Conservation (phyloP, 1,140 invertebrate species). For the Nilaparvata lugens region DNA sequence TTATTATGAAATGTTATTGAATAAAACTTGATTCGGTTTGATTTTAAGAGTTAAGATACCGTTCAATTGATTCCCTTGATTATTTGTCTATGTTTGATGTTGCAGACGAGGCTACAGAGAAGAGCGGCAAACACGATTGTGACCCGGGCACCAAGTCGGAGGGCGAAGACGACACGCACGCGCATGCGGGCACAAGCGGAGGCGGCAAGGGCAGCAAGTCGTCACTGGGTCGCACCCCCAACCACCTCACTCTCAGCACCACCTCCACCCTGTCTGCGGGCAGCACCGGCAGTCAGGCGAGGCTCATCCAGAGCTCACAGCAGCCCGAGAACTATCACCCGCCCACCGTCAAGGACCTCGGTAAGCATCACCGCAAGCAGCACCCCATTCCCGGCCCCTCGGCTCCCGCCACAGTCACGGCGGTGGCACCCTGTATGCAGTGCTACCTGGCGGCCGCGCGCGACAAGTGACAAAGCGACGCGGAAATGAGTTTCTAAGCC, state of each 20-base stretch:
- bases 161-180: slow-evolving; percentile 65
- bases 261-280: slow-evolving; percentile 88
- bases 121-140: slow-evolving; percentile 38
- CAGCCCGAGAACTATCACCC: slow-evolving; percentile 83
- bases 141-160: slow-evolving; percentile 75
- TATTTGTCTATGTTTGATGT: not conserved
- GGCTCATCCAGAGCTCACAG: slow-evolving; percentile 86
- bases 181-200: slow-evolving; percentile 43
- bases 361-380: slow-evolving; percentile 43
- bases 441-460: slow-evolving; percentile 10
- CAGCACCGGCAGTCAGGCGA: slow-evolving; percentile 85
- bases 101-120: slow-evolving; percentile 28
- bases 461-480: slow-evolving; percentile 11
- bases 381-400: too few relatives aligned
- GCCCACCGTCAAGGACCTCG: slow-evolving; percentile 72
- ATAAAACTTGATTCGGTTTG: too few relatives aligned
- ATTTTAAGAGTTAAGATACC: too few relatives aligned
- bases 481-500: slow-evolving; percentile 15
- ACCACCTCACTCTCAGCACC: slow-evolving; percentile 85
- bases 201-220: slow-evolving; percentile 31
- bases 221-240: slow-evolving; percentile 75
- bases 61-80: too few relatives aligned
- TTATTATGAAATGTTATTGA: too few relatives aligned
- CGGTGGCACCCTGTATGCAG: not conserved
- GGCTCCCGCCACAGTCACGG: too few relatives aligned